Evolutionary conservation across 2,797 vertebrate genomes (phyloP), one percentile per base, ranked within the genome.

Genomic region (Novumbra hubbsi): DNA sequence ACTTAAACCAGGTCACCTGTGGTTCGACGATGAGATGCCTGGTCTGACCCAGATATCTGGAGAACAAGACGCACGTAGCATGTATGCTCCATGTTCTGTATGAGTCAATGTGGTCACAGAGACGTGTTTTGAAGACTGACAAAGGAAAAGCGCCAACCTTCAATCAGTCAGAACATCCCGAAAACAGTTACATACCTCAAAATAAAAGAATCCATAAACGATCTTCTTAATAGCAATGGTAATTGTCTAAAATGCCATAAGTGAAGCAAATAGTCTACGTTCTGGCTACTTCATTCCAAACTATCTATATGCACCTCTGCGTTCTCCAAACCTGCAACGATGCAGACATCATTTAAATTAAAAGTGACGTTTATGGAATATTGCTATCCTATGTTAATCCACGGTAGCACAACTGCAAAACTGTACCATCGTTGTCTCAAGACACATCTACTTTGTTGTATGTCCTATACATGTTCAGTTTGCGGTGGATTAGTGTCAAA

Each of bases 41-140:
- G 67, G 55, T 75, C 52, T 88, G 84, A 87, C 86, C 81, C 83
- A 88, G 83, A 80, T 85, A 66, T 19, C 32, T 64, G 24, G 8
- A 15, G 28, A 21, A 50, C 21, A 41, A 41, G 3, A 70, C 41
- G 67, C 67, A 68, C 5, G 21, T 27, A n/a, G 21, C 21, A 11
- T 60, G 24, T 27, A 14, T 7, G 19, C n/a, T 55, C 52, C 52
- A 60, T 24, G 55, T 24, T 4, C 55, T 24, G 9, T 60, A 24
- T 60, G 55, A 60, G 55, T 60, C 21, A 60, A 60, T 60, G 55
- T 24, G 21, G 8, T 60, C 55, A 60, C 5, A 27, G 9, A 60
- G 9, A 64, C 16, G 28, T 27, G 2, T 32, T 32, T 21, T 19
- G 28, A 64, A 19, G 21, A 57, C 55, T 60, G 55, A 60, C 55